Percentiles rank a stretch among this genome's conserved stretches.
Evolutionary conservation across 2,797 vertebrate genomes (phyloP).

Genomic region (Acanthurus lineatus): DNA sequence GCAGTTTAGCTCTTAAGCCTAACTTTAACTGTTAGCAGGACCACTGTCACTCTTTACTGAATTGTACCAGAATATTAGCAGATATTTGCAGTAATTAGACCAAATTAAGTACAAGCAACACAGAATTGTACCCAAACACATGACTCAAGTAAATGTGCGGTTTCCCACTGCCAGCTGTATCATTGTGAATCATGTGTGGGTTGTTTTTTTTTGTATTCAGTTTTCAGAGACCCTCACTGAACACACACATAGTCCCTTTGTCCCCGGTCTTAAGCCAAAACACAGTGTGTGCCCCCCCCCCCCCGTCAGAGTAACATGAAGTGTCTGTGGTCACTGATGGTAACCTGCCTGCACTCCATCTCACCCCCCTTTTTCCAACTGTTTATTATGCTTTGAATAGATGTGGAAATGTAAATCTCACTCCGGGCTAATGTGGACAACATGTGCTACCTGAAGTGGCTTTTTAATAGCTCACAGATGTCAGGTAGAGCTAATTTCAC

Average conservation of each 20-base stretch:
- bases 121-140: background rate
- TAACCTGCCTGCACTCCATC: constrained; percentile 52
- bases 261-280: constrained; percentile 24
- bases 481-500: constrained; percentile 76
- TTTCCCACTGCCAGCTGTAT: constrained; percentile 1
- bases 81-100: background rate
- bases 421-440: constrained; percentile 91
- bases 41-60: background rate
- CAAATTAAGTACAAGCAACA: background rate
- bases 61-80: background rate
- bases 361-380: constrained; percentile 70
- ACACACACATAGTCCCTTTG: constrained; percentile 41
- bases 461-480: constrained; percentile 92
- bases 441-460: constrained; percentile 93
- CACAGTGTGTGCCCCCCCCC: constrained; percentile 29
- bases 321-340: constrained; percentile 45
- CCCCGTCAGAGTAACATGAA: constrained; percentile 14
- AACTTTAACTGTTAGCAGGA: background rate
- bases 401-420: constrained; percentile 91
- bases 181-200: constrained; percentile 9
- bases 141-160: background rate
- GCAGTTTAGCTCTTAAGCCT: background rate
- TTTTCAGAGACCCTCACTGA: constrained; percentile 2
- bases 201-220: constrained; percentile 2
- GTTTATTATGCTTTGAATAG: constrained; percentile 95